Evolutionary conservation across 2,797 vertebrate genomes (phyloP).

Genomic region (Chiroxiphia lanceolata): DNA sequence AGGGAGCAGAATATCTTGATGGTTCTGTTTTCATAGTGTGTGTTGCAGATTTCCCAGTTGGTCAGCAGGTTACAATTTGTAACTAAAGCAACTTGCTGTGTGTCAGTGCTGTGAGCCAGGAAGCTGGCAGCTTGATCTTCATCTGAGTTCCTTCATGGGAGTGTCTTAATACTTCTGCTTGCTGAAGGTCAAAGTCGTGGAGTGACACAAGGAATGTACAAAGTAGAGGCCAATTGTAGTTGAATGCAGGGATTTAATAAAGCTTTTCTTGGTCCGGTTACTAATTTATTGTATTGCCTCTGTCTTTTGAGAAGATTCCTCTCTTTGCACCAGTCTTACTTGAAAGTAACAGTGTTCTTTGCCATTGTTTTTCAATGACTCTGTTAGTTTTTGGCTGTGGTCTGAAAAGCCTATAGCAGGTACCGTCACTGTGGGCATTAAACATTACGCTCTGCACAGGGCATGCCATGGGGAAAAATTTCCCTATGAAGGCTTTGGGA

Average conservation of each 20-base stretch:
- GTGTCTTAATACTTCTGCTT: background rate
- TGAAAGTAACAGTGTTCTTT: background rate
- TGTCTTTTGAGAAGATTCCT: background rate
- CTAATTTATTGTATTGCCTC: background rate
- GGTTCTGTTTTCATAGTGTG: rapidly evolving
- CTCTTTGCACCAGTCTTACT: background rate
- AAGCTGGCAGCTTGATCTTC: background rate
- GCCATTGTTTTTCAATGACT: background rate
- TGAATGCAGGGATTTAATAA: background rate
- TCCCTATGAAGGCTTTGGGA: background rate
- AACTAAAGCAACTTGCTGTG: background rate
- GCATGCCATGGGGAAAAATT: rapidly evolving
- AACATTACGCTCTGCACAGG: background rate
- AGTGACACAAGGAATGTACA: background rate
- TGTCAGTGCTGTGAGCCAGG: background rate
- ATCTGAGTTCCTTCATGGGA: background rate
- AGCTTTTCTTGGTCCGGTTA: background rate
- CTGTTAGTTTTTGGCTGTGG: background rate
- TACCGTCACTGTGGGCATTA: background rate
- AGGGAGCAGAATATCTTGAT: background rate
- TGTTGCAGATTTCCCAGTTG: background rate
- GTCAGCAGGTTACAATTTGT: background rate
- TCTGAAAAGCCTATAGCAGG: background rate
- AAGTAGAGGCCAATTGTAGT: rapidly evolving
- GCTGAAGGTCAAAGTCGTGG: background rate